Evolutionary conservation across 1,140 invertebrate species (phyloP), one percentile per base, ranked within the genome.

Genomic region (Drosophila varians): DNA sequence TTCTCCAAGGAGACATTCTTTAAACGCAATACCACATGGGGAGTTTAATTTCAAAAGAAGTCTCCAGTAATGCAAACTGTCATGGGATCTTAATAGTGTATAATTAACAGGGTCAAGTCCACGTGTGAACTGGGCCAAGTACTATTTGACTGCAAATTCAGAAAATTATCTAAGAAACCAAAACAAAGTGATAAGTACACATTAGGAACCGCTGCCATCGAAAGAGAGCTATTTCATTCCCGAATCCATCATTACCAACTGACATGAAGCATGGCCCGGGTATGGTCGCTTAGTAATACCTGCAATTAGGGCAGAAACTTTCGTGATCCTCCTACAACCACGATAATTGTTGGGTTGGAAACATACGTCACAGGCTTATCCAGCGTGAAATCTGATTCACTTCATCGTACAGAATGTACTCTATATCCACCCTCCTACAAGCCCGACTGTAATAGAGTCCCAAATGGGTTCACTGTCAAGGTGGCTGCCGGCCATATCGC

Each of bases 51-150:
- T 61, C 2, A 31, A n/a, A 31, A 28, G 9, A n/a, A 31, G 9
- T n/a, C 9, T 9, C 28, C 28, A 31, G 28, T 31, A 11, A 31
- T n/a, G 28, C 1, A 9, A 31, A 9, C 9, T 31, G 28, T 31
- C 4, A 31, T 11, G 4, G 9, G 9, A 31, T 31, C 9, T 31
- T 11, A 31, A 31, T 31, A 31, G 4, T 11, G 9, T 7, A 7
- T 3, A 28, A 28, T 28, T 7, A 49, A 76, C 38, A 46, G 18
- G 57, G 78, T 74, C 78, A 82, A 77, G 78, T 74, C 38, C 55
- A 74, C 55, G 69, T 83, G 78, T 40, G 77, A 82, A 82, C 26
- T 57, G 49, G 42, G 43, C 18, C 75, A 79, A 73, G 49, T 42
- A 38, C n/a, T 7, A 16, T 40, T 11, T n/a, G n/a, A n/a, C n/a